These are phyloP conservation scores for Eulemur albifrons DNA, from an alignment of 2,797 vertebrate species.

Conservation along the genomic window DNA sequence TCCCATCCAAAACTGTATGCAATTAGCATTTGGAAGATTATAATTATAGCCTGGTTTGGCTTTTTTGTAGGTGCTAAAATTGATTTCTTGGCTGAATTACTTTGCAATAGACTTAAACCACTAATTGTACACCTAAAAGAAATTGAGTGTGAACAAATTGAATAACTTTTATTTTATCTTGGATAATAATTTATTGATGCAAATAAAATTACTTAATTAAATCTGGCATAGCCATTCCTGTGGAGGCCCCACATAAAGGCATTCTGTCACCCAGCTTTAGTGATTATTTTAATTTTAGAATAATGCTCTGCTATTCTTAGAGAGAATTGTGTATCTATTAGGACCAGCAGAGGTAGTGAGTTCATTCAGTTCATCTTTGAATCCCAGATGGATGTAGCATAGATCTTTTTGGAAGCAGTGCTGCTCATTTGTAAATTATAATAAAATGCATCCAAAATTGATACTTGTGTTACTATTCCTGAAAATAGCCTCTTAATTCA, in stretches of 20 bases:
- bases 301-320: slow-evolving; percentile 73
- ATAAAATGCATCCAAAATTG: slow-evolving; percentile 79
- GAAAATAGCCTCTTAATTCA: slow-evolving; percentile 76
- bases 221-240: slow-evolving; percentile 73
- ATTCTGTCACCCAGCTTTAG: slow-evolving; percentile 72
- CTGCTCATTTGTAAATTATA: slow-evolving; percentile 82
- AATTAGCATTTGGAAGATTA: slow-evolving; percentile 74
- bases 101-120: slow-evolving; percentile 77
- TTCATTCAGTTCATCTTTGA: slow-evolving; percentile 69
- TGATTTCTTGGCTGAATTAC: slow-evolving; percentile 82
- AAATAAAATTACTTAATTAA: slow-evolving; percentile 84
- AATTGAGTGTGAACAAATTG: slow-evolving; percentile 80
- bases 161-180: slow-evolving; percentile 85
- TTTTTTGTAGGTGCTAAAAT: slow-evolving; percentile 70
- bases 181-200: slow-evolving; percentile 84
- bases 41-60: slow-evolving; percentile 72
- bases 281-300: slow-evolving; percentile 74
- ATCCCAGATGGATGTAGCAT: slow-evolving; percentile 68
- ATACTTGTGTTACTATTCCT: slow-evolving; percentile 71
- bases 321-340: slow-evolving; percentile 80
- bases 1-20: slow-evolving; percentile 47
- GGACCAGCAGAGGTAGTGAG: slow-evolving; percentile 58
- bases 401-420: slow-evolving; percentile 69
- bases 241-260: slow-evolving; percentile 68
- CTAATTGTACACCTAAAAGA: slow-evolving; percentile 82